A percentile compares a stretch with the other conserved stretches of the same genome.
Conservation (phyloP, 2,888 invertebrate genomes). For the Ferdinandea cuprea region DNA sequence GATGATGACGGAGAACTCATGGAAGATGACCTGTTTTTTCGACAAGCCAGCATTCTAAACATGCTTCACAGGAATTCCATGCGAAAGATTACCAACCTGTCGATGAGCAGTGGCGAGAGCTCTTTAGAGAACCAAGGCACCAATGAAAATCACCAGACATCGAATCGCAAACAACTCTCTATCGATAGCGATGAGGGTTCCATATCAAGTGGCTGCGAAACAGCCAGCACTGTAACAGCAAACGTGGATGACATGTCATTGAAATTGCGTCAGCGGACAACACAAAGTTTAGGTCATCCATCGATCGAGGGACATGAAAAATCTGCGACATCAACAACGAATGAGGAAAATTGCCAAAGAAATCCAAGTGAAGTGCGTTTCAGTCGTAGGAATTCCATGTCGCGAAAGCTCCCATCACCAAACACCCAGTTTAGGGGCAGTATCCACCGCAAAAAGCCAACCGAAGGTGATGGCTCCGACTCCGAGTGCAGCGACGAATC, state of each 20-base stretch:
- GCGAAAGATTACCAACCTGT: slow-evolving; percentile 79
- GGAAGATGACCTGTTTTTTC: slow-evolving; percentile 81
- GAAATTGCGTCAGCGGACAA: slow-evolving; percentile 76
- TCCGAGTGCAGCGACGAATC: slow-evolving; percentile 96
- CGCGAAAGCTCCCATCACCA: slow-evolving; percentile 78
- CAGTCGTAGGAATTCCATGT: slow-evolving; percentile 80
- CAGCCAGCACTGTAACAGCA: slow-evolving; percentile 88
- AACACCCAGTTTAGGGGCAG: slow-evolving; percentile 76
- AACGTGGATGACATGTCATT: slow-evolving; percentile 82
- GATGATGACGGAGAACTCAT: slow-evolving; percentile 80
- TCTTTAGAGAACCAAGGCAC: slow-evolving; percentile 75
- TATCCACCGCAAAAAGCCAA: slow-evolving; percentile 47
- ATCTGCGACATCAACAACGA: neutral
- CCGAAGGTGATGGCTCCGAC: slow-evolving; percentile 86
- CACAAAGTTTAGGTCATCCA: slow-evolving; percentile 5
- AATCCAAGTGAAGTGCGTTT: slow-evolving; percentile 72
- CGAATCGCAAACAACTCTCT: slow-evolving; percentile 75
- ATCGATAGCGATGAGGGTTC: slow-evolving; percentile 89
- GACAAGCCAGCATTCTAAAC: slow-evolving; percentile 81
- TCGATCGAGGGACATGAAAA: slow-evolving; percentile 25
- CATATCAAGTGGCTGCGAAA: slow-evolving; percentile 92
- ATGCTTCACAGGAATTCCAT: slow-evolving; percentile 82
- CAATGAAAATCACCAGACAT: slow-evolving; percentile 35
- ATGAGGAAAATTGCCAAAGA: slow-evolving; percentile 68
- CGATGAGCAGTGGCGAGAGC: slow-evolving; percentile 79